Evolutionary conservation across 2,113 vertebrate species (phyloP), one percentile per base, ranked within the genome.

Genomic region (Mastomys natalensis): DNA sequence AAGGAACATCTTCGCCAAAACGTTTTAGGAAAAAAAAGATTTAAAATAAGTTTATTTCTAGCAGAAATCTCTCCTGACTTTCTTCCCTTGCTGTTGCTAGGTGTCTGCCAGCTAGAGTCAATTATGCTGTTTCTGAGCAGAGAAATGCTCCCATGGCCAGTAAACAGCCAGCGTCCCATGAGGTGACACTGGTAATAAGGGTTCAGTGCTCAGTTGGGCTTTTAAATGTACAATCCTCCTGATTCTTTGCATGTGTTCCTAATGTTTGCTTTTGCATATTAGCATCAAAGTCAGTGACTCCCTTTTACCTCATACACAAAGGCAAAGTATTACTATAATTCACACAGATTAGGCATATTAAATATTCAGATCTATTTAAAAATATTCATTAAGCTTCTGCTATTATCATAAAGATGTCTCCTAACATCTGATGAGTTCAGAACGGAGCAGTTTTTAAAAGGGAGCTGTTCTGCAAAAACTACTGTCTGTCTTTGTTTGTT

Each of bases 71-170:
- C 68, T 64, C 0, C 0, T 31, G 19, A 51, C 89, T 80, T 95
- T 70, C 95, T 90, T 80, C 0, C 5, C 90, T 93, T 73, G 29
- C 48, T 95, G 95, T 53, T 94, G 94, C 62, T 87, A 0, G 98
- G 95, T 85, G 17, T 92, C 96, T 96, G 85, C 43, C 74, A 55
- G 85, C 95, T 95, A 89, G 96, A 97, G 95, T 64, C 96, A 89
- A 78, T 98, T 98, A 98, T 97, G 97, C 98, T 87, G 84, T 98
- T 98, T 98, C 98, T 80, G 94, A 97, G 98, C 97, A 98, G 98
- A 98, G 97, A 98, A 98, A 97, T 86, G 89, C 73, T 87, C 91
- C 0, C 26, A 0, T 60, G 64, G 64, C 92, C 88, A 43, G 0
- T 13, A 94, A 97, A 87, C 24, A 11, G 72, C 74, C 92, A 93